Percentiles rank a stretch among this genome's conserved stretches.
Evolutionary conservation across 2,113 vertebrate species (phyloP).

Genomic region (Lanius collurio): DNA sequence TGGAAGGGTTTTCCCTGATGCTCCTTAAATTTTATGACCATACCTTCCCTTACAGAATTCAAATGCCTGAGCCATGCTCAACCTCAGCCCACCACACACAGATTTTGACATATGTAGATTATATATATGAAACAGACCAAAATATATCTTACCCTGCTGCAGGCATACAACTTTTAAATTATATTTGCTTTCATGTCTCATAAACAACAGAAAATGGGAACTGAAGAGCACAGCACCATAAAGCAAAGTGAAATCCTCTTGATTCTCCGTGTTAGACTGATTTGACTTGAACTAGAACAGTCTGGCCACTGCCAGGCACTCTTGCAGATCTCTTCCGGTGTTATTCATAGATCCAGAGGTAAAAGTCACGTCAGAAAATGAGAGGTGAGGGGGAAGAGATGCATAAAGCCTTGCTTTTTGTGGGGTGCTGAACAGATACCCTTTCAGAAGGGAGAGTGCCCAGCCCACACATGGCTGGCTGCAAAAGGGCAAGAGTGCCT

Average conservation of each 20-base stretch:
- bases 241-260: neutral
- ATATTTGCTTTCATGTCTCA: neutral
- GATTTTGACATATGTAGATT: neutral
- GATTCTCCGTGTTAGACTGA: neutral
- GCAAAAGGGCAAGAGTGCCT: slow-evolving; percentile 62
- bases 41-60: neutral
- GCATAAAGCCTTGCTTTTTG: neutral
- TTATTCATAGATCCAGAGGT: neutral
- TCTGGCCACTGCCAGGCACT: neutral
- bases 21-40: neutral
- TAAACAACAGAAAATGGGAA: neutral
- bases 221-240: neutral
- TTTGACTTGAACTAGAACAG: neutral
- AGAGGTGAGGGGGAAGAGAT: neutral
- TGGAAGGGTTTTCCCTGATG: neutral
- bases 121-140: neutral
- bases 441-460: slow-evolving; percentile 50
- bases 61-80: neutral
- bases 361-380: neutral
- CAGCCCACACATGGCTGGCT: slow-evolving; percentile 47
- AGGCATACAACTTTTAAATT: neutral
- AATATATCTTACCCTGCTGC: neutral
- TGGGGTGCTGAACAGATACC: slow-evolving; percentile 37
- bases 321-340: neutral
- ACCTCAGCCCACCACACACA: neutral